A percentile compares a stretch with the other conserved stretches of the same genome.
Conservation (phyloP, 2,888 invertebrate genomes). For the Polymixis lichenea region DNA sequence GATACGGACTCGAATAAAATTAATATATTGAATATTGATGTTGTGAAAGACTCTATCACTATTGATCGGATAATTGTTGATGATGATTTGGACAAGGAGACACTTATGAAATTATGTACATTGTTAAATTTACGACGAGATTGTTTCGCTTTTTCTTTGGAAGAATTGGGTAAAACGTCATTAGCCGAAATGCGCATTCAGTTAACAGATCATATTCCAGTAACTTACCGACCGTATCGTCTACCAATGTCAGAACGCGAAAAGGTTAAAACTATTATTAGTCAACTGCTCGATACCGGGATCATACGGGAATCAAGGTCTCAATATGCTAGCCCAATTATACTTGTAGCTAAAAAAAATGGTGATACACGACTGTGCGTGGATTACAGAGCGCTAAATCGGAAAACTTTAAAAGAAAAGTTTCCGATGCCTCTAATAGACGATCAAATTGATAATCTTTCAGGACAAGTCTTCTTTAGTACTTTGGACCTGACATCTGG, state of each 20-base stretch:
- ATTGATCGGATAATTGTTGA: no score
- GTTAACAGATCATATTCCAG: background rate
- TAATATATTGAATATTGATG: no score
- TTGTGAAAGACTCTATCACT: no score
- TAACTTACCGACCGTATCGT: conserved; percentile 1
- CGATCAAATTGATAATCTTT: conserved; percentile 4
- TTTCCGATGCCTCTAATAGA: conserved; percentile 5
- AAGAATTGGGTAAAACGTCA: background rate
- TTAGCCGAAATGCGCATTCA: background rate
- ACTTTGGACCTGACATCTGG: background rate
- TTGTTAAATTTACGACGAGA: no score
- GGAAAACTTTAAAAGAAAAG: conserved; percentile 1
- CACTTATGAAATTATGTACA: no score
- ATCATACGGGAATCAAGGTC: background rate
- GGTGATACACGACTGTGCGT: background rate
- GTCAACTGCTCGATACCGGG: background rate
- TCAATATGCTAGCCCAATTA: background rate
- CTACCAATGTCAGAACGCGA: background rate
- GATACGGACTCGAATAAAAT: no score
- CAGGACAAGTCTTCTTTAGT: conserved; percentile 1
- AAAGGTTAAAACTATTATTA: background rate
- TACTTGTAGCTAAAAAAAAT: background rate
- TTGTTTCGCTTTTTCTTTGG: background rate
- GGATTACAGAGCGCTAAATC: conserved; percentile 1
- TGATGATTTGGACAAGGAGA: no score